Evolutionary conservation across 2,888 invertebrate genomes (phyloP), one percentile per base, ranked within the genome.

Genomic region (Neelides folsomi): DNA sequence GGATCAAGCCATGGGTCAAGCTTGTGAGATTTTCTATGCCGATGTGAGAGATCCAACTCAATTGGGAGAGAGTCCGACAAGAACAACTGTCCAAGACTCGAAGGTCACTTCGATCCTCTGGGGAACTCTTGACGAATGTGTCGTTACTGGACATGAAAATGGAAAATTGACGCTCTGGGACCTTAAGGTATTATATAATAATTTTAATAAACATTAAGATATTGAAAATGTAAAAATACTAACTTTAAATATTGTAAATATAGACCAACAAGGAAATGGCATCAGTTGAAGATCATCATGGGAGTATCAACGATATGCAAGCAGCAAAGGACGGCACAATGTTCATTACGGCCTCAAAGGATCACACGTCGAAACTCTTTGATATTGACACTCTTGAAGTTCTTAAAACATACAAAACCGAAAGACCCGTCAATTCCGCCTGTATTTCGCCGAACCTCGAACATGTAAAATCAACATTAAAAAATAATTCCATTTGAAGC

Each of bases 331-430:
- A 97, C 68, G 82, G 84, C 18, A 87, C 88, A 10, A 90, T 94
- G 89, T 86, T 99, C 68, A 86, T 99, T 36, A 92, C 98, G 0
- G 93, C 97, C 2, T 94, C 93, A 0, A 94, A 92, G 68, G 98
- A 99, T 71, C 82, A 86, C 66, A 90, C 95, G 0, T 89, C 98
- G 0, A 94, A 93, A 72, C 74, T 97, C 9, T 95, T 92, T 70
- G 95, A 97, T 70, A 81, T 86, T 1, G 83, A 83, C 58, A 82
- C 86, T 12, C 73, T 99, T 53, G 80, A 87, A 70, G 78, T 83
- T 40, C 72, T 95, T 58, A 99, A 98, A 71, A 87, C 87, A 6
- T 99, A 93, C 74, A 93, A 92, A 74, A 97, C 97, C 0, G 97
- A 97, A 68, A 77, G 97, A 59, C 97, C 95, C 0, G 90, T 98